Percentiles rank a stretch among this genome's conserved stretches.
Evolutionary conservation across 2,888 invertebrate species (phyloP).

Genomic region (Tyria jacobaeae): DNA sequence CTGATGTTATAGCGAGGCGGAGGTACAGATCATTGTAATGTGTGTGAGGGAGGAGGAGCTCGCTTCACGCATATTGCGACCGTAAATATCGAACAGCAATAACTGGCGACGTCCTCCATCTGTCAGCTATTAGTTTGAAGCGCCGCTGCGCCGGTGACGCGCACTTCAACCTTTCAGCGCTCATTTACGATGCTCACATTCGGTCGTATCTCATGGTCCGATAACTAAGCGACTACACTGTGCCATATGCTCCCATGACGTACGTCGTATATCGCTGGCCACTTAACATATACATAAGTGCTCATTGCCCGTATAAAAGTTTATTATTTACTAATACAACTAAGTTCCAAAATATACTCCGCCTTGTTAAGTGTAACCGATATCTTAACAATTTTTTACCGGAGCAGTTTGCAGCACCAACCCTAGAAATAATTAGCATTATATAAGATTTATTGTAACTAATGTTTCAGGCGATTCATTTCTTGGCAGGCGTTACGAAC

Average conservation of each 20-base stretch:
- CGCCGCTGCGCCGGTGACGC: background rate
- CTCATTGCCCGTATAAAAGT: too few species aligned
- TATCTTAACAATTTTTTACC: too few species aligned
- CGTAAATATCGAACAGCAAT: background rate
- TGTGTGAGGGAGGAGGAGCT: background rate
- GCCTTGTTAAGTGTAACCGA: too few species aligned
- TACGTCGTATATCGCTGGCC: background rate
- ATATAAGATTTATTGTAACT: too few species aligned
- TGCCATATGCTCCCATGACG: background rate
- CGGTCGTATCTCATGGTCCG: conserved; percentile 4
- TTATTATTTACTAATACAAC: too few species aligned
- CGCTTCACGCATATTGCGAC: conserved; percentile 2
- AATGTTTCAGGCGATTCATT: too few species aligned
- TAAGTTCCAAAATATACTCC: too few species aligned
- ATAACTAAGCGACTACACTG: background rate
- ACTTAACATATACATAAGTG: background rate
- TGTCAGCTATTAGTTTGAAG: conserved; percentile 3
- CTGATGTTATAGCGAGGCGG: too few species aligned
- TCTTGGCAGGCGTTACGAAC: too few species aligned
- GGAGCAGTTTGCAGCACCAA: too few species aligned
- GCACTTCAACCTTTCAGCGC: background rate
- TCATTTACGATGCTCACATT: conserved; percentile 7
- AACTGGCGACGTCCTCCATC: conserved; percentile 2
- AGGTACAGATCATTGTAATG: too few species aligned
- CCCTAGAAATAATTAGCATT: too few species aligned